Percentiles rank a stretch among this genome's conserved stretches.
These are phyloP conservation scores for Anagyrus pseudococci DNA, from an alignment of 2,888 invertebrate species.

Conservation along the genomic window DNA sequence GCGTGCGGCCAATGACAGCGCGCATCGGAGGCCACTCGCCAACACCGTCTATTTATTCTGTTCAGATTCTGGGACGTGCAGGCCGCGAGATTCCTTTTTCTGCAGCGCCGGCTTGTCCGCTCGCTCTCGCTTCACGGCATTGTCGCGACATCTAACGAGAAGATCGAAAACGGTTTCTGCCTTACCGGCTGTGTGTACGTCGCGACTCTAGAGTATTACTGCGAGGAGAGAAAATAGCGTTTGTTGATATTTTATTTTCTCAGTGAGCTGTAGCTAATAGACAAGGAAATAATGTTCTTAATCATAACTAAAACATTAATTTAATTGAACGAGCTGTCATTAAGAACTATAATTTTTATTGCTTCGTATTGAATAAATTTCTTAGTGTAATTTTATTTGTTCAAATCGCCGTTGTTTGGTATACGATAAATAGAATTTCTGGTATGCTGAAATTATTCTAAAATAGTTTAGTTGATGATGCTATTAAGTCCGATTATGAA, in stretches of 20 bases:
- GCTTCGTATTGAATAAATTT: too few relatives aligned
- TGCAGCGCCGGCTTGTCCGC: not conserved
- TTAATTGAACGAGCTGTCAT: too few relatives aligned
- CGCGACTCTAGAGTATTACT: not conserved
- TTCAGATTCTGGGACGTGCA: conserved; percentile 8
- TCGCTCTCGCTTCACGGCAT: not conserved
- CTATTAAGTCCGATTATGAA: too few relatives aligned
- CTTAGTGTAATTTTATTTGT: too few relatives aligned
- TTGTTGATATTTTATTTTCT: conserved; percentile 10
- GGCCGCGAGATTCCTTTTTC: conserved; percentile 24
- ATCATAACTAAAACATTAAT: too few relatives aligned
- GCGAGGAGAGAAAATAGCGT: not conserved
- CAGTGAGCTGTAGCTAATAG: too few relatives aligned
- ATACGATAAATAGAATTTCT: too few relatives aligned
- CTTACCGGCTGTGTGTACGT: conserved; percentile 17
- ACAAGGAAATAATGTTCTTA: too few relatives aligned
- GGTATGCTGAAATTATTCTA: too few relatives aligned
- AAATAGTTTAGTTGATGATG: too few relatives aligned
- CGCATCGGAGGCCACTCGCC: conserved; percentile 7
- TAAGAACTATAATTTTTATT: too few relatives aligned
- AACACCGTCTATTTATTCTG: not conserved
- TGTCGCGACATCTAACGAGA: conserved; percentile 26
- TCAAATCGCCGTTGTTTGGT: too few relatives aligned
- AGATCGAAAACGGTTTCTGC: not conserved
- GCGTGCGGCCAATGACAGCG: conserved; percentile 46